These are phyloP conservation scores for Marmota flaviventris DNA, from an alignment of 2,113 vertebrate genomes.

Conservation along the genomic window DNA sequence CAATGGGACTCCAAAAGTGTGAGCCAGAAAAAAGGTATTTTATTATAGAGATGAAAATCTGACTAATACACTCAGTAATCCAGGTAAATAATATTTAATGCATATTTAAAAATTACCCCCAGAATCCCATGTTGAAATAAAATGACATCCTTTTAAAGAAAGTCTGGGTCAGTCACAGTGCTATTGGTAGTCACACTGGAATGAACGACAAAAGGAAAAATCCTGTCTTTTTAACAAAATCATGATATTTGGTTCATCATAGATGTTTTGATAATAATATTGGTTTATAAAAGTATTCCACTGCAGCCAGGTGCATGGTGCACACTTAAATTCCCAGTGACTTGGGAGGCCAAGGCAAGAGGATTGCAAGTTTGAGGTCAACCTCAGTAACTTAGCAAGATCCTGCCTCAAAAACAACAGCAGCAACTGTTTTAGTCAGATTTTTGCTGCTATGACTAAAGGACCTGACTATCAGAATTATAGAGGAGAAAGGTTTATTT, in stretches of 20 bases:
- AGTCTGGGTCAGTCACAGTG: neutral
- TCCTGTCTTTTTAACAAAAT: neutral
- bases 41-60: neutral
- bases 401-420: neutral
- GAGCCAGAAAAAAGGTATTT: neutral
- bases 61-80: neutral
- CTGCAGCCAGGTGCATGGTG: no score
- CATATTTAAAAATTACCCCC: neutral
- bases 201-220: neutral
- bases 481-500: no score
- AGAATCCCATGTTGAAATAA: neutral
- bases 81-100: neutral
- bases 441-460: no score
- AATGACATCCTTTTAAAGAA: constrained; percentile 29
- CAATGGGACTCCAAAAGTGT: neutral
- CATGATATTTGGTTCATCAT: neutral
- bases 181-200: neutral
- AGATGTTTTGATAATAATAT: neutral
- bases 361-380: neutral
- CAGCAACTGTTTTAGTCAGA: no score
- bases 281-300: neutral
- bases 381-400: neutral
- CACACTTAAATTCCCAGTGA: neutral
- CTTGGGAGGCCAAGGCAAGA: neutral
- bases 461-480: no score